Evolutionary conservation across 2,113 vertebrate genomes (phyloP), one percentile per base, ranked within the genome.

Genomic region (Percopsis transmontana): DNA sequence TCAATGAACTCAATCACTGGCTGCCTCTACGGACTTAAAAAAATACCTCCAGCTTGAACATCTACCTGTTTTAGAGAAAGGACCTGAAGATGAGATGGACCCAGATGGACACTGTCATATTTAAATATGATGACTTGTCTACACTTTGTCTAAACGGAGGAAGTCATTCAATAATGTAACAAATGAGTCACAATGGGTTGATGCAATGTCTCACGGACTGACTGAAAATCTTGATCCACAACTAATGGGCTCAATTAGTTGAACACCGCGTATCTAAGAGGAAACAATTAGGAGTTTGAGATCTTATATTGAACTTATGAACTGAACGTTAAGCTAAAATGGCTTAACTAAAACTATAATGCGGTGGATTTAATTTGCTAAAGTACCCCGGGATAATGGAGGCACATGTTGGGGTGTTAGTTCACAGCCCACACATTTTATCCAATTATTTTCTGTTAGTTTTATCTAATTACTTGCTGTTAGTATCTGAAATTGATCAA

Each of bases 1-100:
- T 97, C 50, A 90, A 93, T 21, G 90, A 90, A n/a, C 80, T 97
- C 0, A 91, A 91, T 74, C 93, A 86, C 77, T 96, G 94, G 96
- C 81, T 96, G 77, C 91, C 87, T 70, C 87, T 91, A 9, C 6
- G 64, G 82, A 94, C 93, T 39, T 96, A 94, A 40, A 16, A 62
- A 21, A 0, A 33, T 11, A 20, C 0, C 44, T 58, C n/a, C 3
- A 3, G 4, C 39, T 20, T 15, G 8, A 82, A 59, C 8, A 24
- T 16, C 2, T 33, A 41, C 21, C 38, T 5, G 14, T n/a, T 41
- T 41, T 16, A 56, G 42, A 60, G 3, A 53, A 12, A 48, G 20
- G 18, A 15, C n/a, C 54, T 14, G 48, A 21, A 10, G n/a, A 20
- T 51, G 1, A 19, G 11, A 11, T 20, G n/a, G 48, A 11, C 18